phyloP scores from a whole-genome alignment of 1,140 invertebrate genomes.

The Drosophila orosa region DNA sequence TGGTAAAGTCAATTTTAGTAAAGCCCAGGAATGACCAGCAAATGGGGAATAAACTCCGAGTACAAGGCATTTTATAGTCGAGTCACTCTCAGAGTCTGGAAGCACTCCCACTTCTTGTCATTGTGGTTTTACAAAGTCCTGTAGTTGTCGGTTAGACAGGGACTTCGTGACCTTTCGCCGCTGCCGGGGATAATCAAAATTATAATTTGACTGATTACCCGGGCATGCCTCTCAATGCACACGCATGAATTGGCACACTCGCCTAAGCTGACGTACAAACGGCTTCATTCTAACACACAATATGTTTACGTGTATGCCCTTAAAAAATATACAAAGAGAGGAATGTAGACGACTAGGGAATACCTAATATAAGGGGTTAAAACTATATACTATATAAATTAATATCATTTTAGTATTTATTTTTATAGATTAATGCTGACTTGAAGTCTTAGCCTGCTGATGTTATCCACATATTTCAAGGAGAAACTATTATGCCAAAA shows the following conservation, averaged over 20 bases:
- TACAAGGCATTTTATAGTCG: constrained; percentile 31
- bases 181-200: constrained; percentile 77
- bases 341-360: not conserved
- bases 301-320: constrained; percentile 39
- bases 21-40: constrained; percentile 1
- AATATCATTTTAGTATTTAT: not conserved
- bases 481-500: no score
- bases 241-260: constrained; percentile 54
- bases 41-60: not conserved
- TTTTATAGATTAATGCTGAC: not conserved
- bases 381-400: not conserved
- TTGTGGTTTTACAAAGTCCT: constrained; percentile 42
- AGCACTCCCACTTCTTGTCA: constrained; percentile 15
- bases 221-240: constrained; percentile 45
- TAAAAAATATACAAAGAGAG: not conserved
- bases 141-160: constrained; percentile 50
- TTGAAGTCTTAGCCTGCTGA: not conserved
- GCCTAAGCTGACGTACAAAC: constrained; percentile 41
- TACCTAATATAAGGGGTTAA: constrained; percentile 1
- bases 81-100: not conserved
- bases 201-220: constrained; percentile 82
- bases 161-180: constrained; percentile 75
- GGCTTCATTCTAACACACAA: constrained; percentile 41
- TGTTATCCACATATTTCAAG: no score
- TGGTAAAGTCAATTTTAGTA: no score